Evolutionary conservation across 2,113 vertebrate species (phyloP).

Genomic region (Anolis carolinensis): DNA sequence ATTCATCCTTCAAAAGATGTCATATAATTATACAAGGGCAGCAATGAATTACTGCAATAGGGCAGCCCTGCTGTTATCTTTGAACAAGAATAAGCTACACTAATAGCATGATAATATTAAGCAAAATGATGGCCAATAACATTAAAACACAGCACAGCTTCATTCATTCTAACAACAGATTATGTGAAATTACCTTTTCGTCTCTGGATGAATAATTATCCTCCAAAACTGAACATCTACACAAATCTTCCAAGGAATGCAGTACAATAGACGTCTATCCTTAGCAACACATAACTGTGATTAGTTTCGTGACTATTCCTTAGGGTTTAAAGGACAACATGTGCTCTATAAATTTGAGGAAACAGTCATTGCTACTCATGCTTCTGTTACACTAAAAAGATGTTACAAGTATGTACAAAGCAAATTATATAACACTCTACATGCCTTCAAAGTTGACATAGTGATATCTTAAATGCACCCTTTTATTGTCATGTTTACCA

Average conservation of each 20-base stretch:
- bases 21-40: not conserved
- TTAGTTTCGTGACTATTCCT: constrained; percentile 2
- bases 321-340: constrained; percentile 26
- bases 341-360: constrained; percentile 26
- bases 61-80: constrained; percentile 50
- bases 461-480: constrained; percentile 25
- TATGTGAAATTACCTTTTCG: not conserved
- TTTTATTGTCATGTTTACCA: constrained; percentile 26
- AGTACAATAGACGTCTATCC: not conserved
- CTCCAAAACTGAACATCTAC: not conserved
- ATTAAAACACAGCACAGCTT: constrained; percentile 40
- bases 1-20: not conserved
- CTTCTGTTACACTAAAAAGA: not conserved
- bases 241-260: not conserved
- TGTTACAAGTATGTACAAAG: constrained; percentile 37
- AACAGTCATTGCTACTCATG: constrained; percentile 34
- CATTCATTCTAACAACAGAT: constrained; percentile 30
- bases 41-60: constrained; percentile 21
- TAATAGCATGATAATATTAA: constrained; percentile 46
- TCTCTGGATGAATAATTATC: not conserved
- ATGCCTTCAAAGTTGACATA: not conserved
- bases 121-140: constrained; percentile 54
- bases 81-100: constrained; percentile 47
- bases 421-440: constrained; percentile 22
- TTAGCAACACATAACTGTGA: not conserved